Evolutionary conservation across 1,140 invertebrate species (phyloP), one percentile per base, ranked within the genome.

Genomic region (Drosophila ercepeae): DNA sequence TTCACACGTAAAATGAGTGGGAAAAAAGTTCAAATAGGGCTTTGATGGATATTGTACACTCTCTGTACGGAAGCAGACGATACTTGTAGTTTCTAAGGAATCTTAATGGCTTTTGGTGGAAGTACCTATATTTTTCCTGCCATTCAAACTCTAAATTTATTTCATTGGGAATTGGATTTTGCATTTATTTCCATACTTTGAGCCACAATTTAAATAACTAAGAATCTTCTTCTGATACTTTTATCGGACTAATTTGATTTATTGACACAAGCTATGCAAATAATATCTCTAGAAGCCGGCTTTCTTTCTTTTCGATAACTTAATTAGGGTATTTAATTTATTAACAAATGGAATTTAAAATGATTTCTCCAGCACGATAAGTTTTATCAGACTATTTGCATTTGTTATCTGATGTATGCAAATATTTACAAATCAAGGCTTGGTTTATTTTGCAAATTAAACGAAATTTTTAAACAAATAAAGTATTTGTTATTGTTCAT

Each of bases 1-100:
- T 52, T 57, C 59, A 21, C 59, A 79, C 42, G 46, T 67, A 25
- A 14, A 32, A 32, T 32, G 21, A 14, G 8, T 49, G 46, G 14
- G 36, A 39, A 39, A 39, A 39, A 14, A 42, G 44, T 23, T 14
- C 21, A 34, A 67, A 27, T 9, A 23, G 8, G 4, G 7, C 5
- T 6, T 19, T 16, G 8, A 39, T 44, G 39, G 48, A 53, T 44
- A 67, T 16, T 13, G 42, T 27, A 65, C 48, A 67, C 63, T 67
- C 60, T 65, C 34, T 14, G 19, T 7, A 1, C 39, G 18, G 29
- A 50, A 58, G 16, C 21, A 23, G 25, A n/a, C n/a, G n/a, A n/a
- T n/a, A n/a, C n/a, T n/a, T n/a, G n/a, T n/a, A n/a, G n/a, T n/a
- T n/a, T n/a, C n/a, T n/a, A n/a, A n/a, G n/a, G n/a, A n/a, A n/a